Base-by-base conservation (phyloP, 2,113 vertebrate genomes). In the Peromyscus californicus region DNA sequence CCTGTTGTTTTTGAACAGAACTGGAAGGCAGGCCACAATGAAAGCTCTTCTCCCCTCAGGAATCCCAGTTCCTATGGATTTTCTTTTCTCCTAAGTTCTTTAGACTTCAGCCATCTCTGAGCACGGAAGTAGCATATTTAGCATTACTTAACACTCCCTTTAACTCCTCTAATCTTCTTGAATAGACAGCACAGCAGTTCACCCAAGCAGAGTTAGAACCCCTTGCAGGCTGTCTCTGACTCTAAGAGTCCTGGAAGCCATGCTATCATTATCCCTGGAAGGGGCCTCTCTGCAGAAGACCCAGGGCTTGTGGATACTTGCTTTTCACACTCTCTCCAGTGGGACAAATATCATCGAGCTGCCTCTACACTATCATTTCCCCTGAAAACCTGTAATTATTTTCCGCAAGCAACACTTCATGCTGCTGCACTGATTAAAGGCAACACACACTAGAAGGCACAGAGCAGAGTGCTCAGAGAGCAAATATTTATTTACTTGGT, bases 321-420 rank as follows among this genome's bases (percentile, higher is more conserved):
- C 33, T 96, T 97, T 98, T 90, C 89, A 4, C 92, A 93, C 74
- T 97, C 97, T 95, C 97, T 98, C 95, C 98, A 98, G 96, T 4
- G n/a, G 96, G 97, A 98, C 95, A 98, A 99, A 98, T 95, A 97
- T 93, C 96, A 98, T 98, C 92, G n/a, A 98, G 98, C 90, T 97
- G 91, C 78, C 84, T 91, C 97, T 96, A 98, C 95, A 92, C 97
- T 98, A 92, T 95, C 96, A 98, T 98, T 99, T 98, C 97, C 88
- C 17, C 54, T 97, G 97, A 98, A 98, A 99, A 98, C 98, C 98
- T 93, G 76, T 96, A 99, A 99, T 99, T 98, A 99, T 98, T 96
- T 98, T 97, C 93, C 76, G 96, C 95, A 98, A 97, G 96, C 90
- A 0, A 93, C 97, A 98, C 97, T 98, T 98, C 91, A 98, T 69